These are phyloP conservation scores for Drosophila rubida DNA, from an alignment of 2,888 invertebrate species.

Conservation along the genomic window DNA sequence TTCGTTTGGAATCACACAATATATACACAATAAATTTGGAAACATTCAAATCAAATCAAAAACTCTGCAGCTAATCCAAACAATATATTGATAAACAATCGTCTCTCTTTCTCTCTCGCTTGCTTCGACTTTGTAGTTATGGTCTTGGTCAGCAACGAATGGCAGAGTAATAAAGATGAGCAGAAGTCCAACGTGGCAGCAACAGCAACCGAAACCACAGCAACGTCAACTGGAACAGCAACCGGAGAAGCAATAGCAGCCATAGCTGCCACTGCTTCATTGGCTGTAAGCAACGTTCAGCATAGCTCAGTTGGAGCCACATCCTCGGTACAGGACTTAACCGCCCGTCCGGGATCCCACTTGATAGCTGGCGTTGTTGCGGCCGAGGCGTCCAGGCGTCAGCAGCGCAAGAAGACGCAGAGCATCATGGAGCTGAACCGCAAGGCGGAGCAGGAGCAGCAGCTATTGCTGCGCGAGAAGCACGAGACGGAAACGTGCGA, in stretches of 20 bases:
- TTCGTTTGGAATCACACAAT: conserved; percentile 30
- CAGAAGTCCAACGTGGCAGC: conserved; percentile 52
- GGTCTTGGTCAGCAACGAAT: conserved; percentile 84
- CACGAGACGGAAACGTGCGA: conserved; percentile 58
- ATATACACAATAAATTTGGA: conserved; percentile 22
- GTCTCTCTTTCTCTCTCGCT: conserved; percentile 1
- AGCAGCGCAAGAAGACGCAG: conserved; percentile 45
- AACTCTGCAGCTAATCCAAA: conserved; percentile 4
- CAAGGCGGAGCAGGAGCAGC: conserved; percentile 53
- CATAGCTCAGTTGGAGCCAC: background rate
- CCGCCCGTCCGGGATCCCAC: conserved; percentile 17
- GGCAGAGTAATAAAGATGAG: conserved; percentile 78
- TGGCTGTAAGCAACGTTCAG: conserved; percentile 23
- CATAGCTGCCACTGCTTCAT: conserved; percentile 22
- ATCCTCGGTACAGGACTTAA: conserved; percentile 20
- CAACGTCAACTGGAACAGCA: conserved; percentile 34
- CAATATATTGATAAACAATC: background rate
- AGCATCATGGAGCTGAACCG: conserved; percentile 63
- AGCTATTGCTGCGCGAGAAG: conserved; percentile 49
- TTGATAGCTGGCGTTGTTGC: conserved; percentile 19
- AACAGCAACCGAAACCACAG: conserved; percentile 47
- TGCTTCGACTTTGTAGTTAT: conserved; percentile 70
- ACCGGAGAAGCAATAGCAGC: conserved; percentile 28
- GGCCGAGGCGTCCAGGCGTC: conserved; percentile 34
- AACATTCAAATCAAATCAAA: conserved; percentile 37